phyloP scores from a whole-genome alignment of 2,888 invertebrate genomes.

The Erebia ligea region DNA sequence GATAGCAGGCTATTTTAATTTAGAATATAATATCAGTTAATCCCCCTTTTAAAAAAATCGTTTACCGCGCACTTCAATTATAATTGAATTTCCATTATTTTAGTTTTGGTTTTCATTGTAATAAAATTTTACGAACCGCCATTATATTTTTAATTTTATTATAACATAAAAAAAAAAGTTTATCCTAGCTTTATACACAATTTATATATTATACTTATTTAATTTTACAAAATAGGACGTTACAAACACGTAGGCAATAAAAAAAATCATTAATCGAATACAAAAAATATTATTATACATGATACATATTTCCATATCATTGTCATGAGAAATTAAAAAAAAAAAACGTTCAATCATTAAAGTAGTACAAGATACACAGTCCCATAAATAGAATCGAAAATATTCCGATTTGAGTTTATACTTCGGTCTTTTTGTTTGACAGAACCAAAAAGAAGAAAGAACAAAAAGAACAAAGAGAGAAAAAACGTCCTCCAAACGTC shows the following conservation, averaged over 20 bases:
- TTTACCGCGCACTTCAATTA: background rate
- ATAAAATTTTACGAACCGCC: background rate
- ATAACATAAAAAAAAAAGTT: background rate
- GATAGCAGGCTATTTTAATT: background rate
- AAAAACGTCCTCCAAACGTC: too few relatives aligned
- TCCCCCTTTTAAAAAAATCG: too few relatives aligned
- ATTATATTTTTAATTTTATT: background rate
- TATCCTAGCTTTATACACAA: slow-evolving; percentile 3
- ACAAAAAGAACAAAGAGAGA: too few relatives aligned
- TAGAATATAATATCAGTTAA: background rate
- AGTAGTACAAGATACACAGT: too few relatives aligned
- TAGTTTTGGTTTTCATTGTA: background rate
- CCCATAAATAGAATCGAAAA: too few relatives aligned
- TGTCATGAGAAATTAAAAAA: slow-evolving; percentile 10
- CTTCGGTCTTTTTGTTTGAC: too few relatives aligned
- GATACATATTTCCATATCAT: background rate
- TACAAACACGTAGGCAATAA: background rate
- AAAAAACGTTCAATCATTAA: too few relatives aligned
- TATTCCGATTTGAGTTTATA: too few relatives aligned
- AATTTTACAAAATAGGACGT: slow-evolving; percentile 6
- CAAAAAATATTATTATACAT: background rate
- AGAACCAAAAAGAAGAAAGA: too few relatives aligned
- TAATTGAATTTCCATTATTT: too few relatives aligned
- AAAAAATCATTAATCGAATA: background rate
- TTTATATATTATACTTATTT: background rate